Evolutionary conservation across 2,113 vertebrate genomes (phyloP).

Genomic region (Stictonetta naevosa): DNA sequence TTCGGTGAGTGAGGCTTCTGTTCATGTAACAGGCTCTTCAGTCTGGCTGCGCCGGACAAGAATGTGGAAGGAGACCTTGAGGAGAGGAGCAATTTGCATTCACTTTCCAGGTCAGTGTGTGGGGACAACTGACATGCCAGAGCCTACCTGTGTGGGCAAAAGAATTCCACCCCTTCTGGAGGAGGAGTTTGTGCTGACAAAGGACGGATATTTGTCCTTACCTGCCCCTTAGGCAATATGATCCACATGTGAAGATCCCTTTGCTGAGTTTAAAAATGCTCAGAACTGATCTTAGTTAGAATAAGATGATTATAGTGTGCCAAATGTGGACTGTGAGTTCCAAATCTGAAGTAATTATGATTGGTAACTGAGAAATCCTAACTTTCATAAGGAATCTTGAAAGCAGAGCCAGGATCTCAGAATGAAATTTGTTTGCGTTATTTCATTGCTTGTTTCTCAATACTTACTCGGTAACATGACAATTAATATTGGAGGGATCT

Average conservation of each 20-base stretch:
- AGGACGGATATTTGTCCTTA: background rate
- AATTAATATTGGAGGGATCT: background rate
- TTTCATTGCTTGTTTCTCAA: background rate
- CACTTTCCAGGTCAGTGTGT: background rate
- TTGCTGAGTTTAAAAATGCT: background rate
- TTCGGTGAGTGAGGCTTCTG: fast-evolving
- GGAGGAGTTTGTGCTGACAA: background rate
- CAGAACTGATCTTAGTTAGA: background rate
- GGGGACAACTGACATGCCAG: background rate
- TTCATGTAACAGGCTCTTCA: background rate
- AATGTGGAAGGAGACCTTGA: background rate
- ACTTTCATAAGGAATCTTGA: background rate
- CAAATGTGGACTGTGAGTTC: background rate
- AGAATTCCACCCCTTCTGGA: background rate
- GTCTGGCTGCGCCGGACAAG: background rate
- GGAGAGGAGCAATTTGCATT: background rate
- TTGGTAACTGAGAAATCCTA: background rate
- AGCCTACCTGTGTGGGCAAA: background rate
- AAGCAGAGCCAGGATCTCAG: background rate
- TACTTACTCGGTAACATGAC: background rate
- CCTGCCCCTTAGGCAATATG: background rate
- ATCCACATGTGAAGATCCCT: background rate
- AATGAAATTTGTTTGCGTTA: background rate
- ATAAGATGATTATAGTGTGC: background rate
- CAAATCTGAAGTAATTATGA: background rate